Evolutionary conservation across 2,888 invertebrate genomes (phyloP), one percentile per base, ranked within the genome.

Genomic region (Meteorus colon): DNA sequence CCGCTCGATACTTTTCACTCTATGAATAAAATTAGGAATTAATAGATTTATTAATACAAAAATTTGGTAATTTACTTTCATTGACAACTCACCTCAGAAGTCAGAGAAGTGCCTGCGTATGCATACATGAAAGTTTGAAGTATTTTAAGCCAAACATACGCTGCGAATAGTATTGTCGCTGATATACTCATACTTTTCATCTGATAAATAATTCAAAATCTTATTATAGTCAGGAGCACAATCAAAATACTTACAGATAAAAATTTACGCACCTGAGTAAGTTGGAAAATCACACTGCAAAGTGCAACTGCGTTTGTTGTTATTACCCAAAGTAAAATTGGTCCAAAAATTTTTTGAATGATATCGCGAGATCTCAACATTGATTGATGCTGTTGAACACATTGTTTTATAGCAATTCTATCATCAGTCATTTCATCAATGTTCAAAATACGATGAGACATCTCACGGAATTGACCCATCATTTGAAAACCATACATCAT

Each of bases 401-500:
- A 73, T 63, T 73, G 19, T 5, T 51, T 27, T 4, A 73, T 34
- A 14, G 68, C 27, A 48, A 19, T 51, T 37, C 48, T 59, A 27
- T 70, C 63, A 24, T 60, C 14, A 31, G 2, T 45, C 5, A 62
- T 10, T 1, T 62, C n/a, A 48, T 73, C 63, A 29, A 67, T 51
- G 37, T 72, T 37, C 1, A 59, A 48, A 41, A 83, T 78, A 1
- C 80, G 77, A 37, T 73, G 63, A 0, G 81, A 74, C 19, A 84
- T 75, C 5, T 78, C 76, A 1, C 81, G 80, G 5, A 87, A 66
- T 29, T 83, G 78, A 3, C 83, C 82, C 4, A 80, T 76, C 55
- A 86, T 82, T 63, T 84, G 83, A 67, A 84, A 83, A 24, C 82
- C 67, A 29, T 84, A 83, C 12, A 82, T 79, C 4, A 82, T 82